A percentile compares a stretch with the other conserved stretches of the same genome.
These are phyloP conservation scores for Gandaritis pyraliata DNA, from an alignment of 2,888 invertebrate genomes.

Conservation along the genomic window DNA sequence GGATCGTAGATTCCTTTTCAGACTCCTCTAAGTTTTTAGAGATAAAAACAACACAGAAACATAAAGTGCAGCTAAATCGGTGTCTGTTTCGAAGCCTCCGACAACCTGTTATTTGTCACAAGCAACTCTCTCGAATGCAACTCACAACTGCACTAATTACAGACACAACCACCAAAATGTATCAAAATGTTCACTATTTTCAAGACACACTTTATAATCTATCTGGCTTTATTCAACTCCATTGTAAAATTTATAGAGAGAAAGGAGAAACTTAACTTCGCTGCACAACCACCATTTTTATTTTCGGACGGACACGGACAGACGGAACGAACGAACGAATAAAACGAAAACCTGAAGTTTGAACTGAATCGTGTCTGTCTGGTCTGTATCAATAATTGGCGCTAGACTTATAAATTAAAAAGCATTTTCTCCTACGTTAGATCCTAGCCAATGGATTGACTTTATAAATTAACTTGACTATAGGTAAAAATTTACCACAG, in stretches of 20 bases:
- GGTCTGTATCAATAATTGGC: too few species aligned
- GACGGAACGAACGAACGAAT: constrained; percentile 23
- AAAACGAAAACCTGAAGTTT: too few species aligned
- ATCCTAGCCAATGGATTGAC: too few species aligned
- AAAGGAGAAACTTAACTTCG: constrained; percentile 61
- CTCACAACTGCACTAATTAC: constrained; percentile 65
- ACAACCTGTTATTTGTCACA: constrained; percentile 84
- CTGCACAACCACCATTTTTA: constrained; percentile 81
- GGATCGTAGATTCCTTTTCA: constrained; percentile 28
- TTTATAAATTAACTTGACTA: too few species aligned
- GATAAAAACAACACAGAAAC: constrained; percentile 68
- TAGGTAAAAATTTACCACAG: too few species aligned
- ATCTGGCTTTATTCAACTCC: constrained; percentile 55
- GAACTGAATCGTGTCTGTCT: too few species aligned
- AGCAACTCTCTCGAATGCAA: constrained; percentile 71
- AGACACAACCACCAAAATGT: constrained; percentile 51
- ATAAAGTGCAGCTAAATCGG: constrained; percentile 77
- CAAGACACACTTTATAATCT: constrained; percentile 47
- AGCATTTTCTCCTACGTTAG: too few species aligned
- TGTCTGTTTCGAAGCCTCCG: constrained; percentile 61
- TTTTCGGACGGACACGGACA: constrained; percentile 50
- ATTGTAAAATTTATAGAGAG: constrained; percentile 61
- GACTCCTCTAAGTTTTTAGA: constrained; percentile 48
- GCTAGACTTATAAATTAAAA: too few species aligned
- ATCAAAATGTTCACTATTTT: constrained; percentile 56